Conservation (phyloP, 1,140 invertebrate species). For the Megathymus violae region DNA sequence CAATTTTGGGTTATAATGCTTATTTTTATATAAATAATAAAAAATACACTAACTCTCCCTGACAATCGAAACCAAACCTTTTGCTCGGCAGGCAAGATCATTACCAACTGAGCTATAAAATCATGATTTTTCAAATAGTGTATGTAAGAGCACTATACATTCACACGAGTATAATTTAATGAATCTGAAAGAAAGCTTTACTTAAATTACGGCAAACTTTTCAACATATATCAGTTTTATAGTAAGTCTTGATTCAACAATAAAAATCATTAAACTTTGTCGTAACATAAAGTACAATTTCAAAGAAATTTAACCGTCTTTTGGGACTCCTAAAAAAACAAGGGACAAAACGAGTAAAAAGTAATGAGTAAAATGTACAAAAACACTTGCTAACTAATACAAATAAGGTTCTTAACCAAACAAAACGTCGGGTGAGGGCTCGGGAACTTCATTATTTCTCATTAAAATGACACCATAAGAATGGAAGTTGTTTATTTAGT, state of each 20-base stretch:
- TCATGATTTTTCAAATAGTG: too few relatives aligned
- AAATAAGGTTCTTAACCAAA: slow-evolving; percentile 78
- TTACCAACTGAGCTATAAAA: too few relatives aligned
- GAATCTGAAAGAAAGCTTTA: slow-evolving; percentile 16
- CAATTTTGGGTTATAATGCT: too few relatives aligned
- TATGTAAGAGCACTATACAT: too few relatives aligned
- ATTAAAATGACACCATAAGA: slow-evolving; percentile 73
- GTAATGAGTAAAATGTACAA: slow-evolving; percentile 56
- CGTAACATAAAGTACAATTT: slow-evolving; percentile 12
- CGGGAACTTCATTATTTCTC: slow-evolving; percentile 76
- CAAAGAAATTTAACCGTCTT: slow-evolving; percentile 22
- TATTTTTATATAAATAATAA: too few relatives aligned
- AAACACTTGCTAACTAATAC: slow-evolving; percentile 77
- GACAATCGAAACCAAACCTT: too few relatives aligned
- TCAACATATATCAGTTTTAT: background rate
- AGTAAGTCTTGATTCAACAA: background rate
- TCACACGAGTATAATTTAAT: slow-evolving; percentile 33
- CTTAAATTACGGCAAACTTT: slow-evolving; percentile 2
- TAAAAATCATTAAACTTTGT: slow-evolving; percentile 6
- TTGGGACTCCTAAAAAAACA: slow-evolving; percentile 31
- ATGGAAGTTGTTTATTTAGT: slow-evolving; percentile 77
- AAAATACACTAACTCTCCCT: too few relatives aligned
- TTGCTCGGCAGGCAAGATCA: too few relatives aligned
- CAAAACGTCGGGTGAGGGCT: slow-evolving; percentile 64
- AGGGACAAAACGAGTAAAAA: slow-evolving; percentile 40